Conservation (phyloP, 2,888 invertebrate genomes). For the Sepiola atlantica region DNA sequence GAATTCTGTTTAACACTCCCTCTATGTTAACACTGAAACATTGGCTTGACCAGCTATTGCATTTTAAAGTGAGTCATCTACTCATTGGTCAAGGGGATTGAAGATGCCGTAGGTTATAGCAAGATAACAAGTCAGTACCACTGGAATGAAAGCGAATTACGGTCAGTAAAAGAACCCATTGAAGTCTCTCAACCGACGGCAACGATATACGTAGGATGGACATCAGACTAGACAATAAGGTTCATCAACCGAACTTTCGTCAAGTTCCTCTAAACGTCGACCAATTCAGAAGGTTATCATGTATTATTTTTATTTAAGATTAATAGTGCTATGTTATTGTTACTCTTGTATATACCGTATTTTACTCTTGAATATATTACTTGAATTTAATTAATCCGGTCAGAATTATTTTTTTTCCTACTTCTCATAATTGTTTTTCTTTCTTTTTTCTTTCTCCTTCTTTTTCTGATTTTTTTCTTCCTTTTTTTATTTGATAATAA, state of each 20-base stretch:
- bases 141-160: not conserved
- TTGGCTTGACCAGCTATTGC: not conserved
- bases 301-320: too few relatives aligned
- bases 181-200: not conserved
- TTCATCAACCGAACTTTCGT: not conserved
- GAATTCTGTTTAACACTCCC: not conserved
- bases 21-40: not conserved
- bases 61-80: not conserved
- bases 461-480: too few relatives aligned
- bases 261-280: not conserved
- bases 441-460: too few relatives aligned
- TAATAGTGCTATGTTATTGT: too few relatives aligned
- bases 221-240: not conserved
- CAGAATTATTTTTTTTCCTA: too few relatives aligned
- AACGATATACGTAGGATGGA: not conserved
- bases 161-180: not conserved
- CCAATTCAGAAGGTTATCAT: too few relatives aligned
- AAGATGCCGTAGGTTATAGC: not conserved
- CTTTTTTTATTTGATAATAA: too few relatives aligned
- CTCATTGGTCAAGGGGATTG: not conserved
- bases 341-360: too few relatives aligned
- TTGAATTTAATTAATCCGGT: too few relatives aligned
- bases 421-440: too few relatives aligned
- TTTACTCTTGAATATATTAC: too few relatives aligned
- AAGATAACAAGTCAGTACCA: not conserved